A percentile compares a stretch with the other conserved stretches of the same genome.
These are phyloP conservation scores for Gymnoscopelus microlampas DNA, from an alignment of 2,797 vertebrate genomes.

Conservation along the genomic window DNA sequence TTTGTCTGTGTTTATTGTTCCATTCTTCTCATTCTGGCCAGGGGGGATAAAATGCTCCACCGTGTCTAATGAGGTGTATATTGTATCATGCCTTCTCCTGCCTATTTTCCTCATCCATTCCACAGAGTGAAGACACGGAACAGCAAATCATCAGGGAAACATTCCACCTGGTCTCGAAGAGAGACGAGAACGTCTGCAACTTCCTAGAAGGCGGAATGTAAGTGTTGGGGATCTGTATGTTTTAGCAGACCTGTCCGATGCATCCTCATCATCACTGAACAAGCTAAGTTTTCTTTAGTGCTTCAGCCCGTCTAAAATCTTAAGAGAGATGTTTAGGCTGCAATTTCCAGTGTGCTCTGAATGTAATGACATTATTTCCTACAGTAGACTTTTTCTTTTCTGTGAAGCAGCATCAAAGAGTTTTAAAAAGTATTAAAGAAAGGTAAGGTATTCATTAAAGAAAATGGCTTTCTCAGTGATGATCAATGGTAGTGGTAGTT, in stretches of 20 bases:
- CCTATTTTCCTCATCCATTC: conserved; percentile 17
- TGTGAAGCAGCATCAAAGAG: conserved; percentile 3
- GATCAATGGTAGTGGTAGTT: conserved; percentile 28
- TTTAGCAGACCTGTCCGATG: not conserved
- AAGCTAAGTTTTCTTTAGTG: not conserved
- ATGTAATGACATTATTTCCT: not conserved
- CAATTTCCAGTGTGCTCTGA: not conserved
- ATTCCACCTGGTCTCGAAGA: conserved; percentile 96
- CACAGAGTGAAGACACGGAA: conserved; percentile 95
- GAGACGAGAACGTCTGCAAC: conserved; percentile 98
- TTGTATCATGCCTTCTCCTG: conserved; percentile 6
- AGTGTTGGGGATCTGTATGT: conserved; percentile 68
- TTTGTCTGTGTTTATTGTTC: too few relatives aligned
- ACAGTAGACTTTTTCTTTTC: not conserved
- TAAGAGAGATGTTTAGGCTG: not conserved
- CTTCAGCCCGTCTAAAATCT: conserved; percentile 5
- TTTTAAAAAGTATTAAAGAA: conserved; percentile 14
- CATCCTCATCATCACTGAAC: not conserved
- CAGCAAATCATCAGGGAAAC: conserved; percentile 99
- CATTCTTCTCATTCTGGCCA: not conserved
- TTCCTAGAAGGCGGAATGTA: conserved; percentile 98
- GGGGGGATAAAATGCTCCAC: conserved; percentile 16
- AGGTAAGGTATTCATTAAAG: not conserved
- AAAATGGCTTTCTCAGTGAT: conserved; percentile 20
- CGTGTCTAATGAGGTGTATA: conserved; percentile 19